Conservation (phyloP, 2,797 vertebrate genomes). For the Chiropotes sagulatus region DNA sequence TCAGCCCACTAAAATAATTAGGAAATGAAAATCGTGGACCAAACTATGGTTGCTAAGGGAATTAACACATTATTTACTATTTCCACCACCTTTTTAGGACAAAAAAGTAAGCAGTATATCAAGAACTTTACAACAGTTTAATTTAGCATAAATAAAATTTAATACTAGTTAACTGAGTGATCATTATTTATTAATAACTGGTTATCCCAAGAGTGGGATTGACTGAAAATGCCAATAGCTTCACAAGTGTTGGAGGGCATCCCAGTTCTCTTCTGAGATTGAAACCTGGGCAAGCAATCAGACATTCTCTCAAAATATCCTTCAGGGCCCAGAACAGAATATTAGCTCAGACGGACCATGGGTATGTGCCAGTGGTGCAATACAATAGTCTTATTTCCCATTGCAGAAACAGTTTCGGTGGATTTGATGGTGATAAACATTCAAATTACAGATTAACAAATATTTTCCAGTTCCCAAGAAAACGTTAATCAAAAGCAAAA, state of each 20-base stretch:
- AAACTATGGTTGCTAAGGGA: neutral
- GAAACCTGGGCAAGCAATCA: neutral
- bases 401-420: neutral
- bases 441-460: neutral
- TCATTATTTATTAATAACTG: neutral
- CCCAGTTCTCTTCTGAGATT: neutral
- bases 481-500: constrained; percentile 28
- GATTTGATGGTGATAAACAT: neutral
- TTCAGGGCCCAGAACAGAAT: neutral
- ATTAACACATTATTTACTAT: neutral
- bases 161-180: neutral
- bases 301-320: neutral
- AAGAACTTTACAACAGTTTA: neutral
- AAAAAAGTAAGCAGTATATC: neutral
- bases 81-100: neutral
- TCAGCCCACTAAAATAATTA: neutral
- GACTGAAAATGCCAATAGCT: neutral
- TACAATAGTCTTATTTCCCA: neutral
- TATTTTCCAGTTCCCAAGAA: neutral
- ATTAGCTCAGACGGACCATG: neutral
- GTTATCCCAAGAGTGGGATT: neutral
- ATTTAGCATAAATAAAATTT: neutral
- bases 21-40: neutral
- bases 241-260: neutral
- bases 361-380: neutral